phyloP scores from a whole-genome alignment of 2,113 vertebrate genomes.

The Haliaeetus leucogaster region DNA sequence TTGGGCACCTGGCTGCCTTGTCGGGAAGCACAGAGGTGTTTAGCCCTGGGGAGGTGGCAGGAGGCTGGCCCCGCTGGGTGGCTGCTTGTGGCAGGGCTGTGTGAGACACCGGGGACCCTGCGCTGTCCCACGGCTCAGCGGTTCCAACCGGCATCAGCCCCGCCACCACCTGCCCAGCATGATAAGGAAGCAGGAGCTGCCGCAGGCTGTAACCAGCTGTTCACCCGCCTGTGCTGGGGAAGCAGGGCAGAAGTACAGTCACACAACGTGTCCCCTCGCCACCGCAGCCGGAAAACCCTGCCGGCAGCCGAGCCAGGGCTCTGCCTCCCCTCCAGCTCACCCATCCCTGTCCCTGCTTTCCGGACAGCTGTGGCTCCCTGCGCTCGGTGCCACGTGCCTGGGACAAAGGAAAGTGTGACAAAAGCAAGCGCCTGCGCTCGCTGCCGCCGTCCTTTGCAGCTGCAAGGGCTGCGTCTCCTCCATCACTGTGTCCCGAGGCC shows the following conservation, averaged over 20 bases:
- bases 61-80: too few relatives aligned
- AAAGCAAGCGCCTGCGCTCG: neutral
- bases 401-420: slow-evolving; percentile 44
- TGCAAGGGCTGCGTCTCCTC: neutral
- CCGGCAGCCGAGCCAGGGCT: neutral
- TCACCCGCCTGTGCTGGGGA: neutral
- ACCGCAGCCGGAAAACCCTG: neutral
- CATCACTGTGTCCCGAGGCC: accelerated
- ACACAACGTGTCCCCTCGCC: accelerated
- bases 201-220: neutral
- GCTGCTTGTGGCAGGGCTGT: neutral
- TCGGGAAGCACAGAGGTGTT: neutral
- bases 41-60: neutral
- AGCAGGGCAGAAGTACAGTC: neutral
- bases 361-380: neutral
- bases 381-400: neutral
- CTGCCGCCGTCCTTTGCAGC: neutral
- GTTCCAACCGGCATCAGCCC: neutral
- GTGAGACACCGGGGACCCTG: accelerated
- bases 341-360: neutral
- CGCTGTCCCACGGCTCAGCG: accelerated
- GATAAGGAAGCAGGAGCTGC: neutral
- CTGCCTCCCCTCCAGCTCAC: neutral
- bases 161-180: accelerated
- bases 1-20: neutral